Percentiles rank a stretch among this genome's conserved stretches.
Conservation (phyloP, 2,797 vertebrate genomes). For the Pteronotus mesoamericanus region DNA sequence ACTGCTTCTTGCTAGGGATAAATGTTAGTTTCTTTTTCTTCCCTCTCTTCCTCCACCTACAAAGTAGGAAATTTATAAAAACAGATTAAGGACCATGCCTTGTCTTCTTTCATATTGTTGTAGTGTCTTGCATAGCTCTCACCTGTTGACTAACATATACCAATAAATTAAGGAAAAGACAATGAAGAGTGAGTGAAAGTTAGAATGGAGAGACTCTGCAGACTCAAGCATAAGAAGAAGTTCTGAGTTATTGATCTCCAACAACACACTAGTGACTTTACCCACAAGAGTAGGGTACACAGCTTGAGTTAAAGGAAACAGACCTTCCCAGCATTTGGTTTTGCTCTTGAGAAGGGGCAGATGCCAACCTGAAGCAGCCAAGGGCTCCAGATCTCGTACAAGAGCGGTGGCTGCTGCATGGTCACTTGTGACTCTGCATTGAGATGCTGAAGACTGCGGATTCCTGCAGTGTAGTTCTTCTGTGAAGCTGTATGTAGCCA, state of each 20-base stretch:
- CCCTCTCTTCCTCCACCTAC: not conserved
- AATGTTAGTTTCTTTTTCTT: not conserved
- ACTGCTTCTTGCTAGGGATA: not conserved
- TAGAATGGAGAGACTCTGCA: slow-evolving; percentile 96
- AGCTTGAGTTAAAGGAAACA: slow-evolving; percentile 97
- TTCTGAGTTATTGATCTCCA: slow-evolving; percentile 98
- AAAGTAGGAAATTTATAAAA: not conserved
- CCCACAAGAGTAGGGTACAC: slow-evolving; percentile 97
- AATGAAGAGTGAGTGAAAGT: slow-evolving; percentile 47
- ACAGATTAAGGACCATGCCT: not conserved
- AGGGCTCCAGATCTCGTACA: not conserved
- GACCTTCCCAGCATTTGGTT: slow-evolving; percentile 85
- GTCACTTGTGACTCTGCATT: slow-evolving; percentile 91
- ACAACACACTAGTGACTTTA: slow-evolving; percentile 97
- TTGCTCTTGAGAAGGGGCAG: not conserved
- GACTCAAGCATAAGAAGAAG: slow-evolving; percentile 99
- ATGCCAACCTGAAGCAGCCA: not conserved
- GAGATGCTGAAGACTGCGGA: slow-evolving; percentile 94
- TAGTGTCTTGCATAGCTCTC: not conserved
- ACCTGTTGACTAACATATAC: not conserved
- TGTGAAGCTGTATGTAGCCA: slow-evolving; percentile 75
- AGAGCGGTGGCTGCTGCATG: slow-evolving; percentile 95
- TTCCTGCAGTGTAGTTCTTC: slow-evolving; percentile 92
- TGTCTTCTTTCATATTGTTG: not conserved
- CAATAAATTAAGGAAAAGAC: not conserved